Evolutionary conservation across 2,888 invertebrate species (phyloP), one percentile per base, ranked within the genome.

Genomic region (Cheilosia grossa): DNA sequence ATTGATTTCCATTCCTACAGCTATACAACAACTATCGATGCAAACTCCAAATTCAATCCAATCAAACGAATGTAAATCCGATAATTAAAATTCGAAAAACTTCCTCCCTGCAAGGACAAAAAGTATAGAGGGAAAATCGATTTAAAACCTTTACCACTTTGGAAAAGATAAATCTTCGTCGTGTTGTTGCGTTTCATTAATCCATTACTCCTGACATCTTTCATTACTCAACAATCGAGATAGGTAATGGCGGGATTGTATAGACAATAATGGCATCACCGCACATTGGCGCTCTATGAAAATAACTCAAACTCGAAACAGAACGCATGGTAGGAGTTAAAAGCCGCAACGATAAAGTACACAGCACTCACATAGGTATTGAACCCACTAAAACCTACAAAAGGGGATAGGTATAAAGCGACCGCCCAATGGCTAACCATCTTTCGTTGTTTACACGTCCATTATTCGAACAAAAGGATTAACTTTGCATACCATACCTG

Each of bases 381-480:
- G 33, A 47, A 59, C 56, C 51, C 37, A 53, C 58, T 66, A 80
- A 75, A 74, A 70, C 74, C 73, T 53, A 80, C 49, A 54, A 66
- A 47, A 59, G 27, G 21, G 19, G 19, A 54, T 33, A 47, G 63
- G 51, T 51, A 30, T 30, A 40, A 63, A 67, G 40, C 44, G 49
- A 42, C 59, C 21, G 75, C 59, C 70, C 74, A 70, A 70, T 75
- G 81, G 81, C 83, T 77, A 81, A 74, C 80, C 87, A 83, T 85
- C 87, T 87, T 87, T 87, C 77, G 87, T 87, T 88, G 87, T 88
- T 88, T 88, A 87, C 88, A 88, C 86, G 83, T 87, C 88, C 87
- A 88, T 87, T 87, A 87, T 87, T 82, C 75, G 87, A 87, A 88
- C 88, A 87, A 88, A 87, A 86, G 87, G 87, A 88, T 87, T 88